Percentiles rank a stretch among this genome's conserved stretches.
These are phyloP conservation scores for Sebastes vulpes DNA, from an alignment of 2,797 vertebrate genomes.

Conservation along the genomic window DNA sequence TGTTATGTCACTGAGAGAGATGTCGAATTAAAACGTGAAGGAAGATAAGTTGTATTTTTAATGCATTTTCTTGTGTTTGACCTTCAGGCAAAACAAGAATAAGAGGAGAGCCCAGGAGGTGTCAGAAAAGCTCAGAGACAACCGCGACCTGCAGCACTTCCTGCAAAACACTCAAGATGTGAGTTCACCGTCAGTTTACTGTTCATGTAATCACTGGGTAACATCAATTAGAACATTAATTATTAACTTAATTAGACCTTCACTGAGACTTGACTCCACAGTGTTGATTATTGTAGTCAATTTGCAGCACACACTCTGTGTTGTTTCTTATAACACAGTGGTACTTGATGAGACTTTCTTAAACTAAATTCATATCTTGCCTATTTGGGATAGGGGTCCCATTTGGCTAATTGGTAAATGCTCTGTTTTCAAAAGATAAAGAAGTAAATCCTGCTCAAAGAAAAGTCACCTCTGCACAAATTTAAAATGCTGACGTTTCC, in stretches of 20 bases:
- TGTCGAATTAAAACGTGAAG: neutral
- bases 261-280: neutral
- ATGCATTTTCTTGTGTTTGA: conserved; percentile 45
- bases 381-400: conserved; percentile 20
- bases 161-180: conserved; percentile 97
- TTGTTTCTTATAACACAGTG: neutral
- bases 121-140: conserved; percentile 88
- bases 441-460: conserved; percentile 23
- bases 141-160: conserved; percentile 94
- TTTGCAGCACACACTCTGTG: conserved; percentile 10
- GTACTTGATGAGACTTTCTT: neutral
- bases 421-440: conserved; percentile 46
- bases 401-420: conserved; percentile 51
- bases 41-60: neutral
- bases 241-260: conserved; percentile 13
- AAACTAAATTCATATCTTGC: neutral
- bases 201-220: neutral
- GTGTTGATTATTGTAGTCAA: conserved; percentile 16
- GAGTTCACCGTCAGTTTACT: conserved; percentile 60
- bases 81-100: conserved; percentile 86
- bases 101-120: conserved; percentile 87
- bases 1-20: conserved; percentile 17
- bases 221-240: conserved; percentile 17
- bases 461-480: conserved; percentile 38
- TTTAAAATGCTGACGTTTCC: conserved; percentile 31